Evolutionary conservation across 1,140 invertebrate genomes (phyloP), one percentile per base, ranked within the genome.

Genomic region (Holotrichia oblita): DNA sequence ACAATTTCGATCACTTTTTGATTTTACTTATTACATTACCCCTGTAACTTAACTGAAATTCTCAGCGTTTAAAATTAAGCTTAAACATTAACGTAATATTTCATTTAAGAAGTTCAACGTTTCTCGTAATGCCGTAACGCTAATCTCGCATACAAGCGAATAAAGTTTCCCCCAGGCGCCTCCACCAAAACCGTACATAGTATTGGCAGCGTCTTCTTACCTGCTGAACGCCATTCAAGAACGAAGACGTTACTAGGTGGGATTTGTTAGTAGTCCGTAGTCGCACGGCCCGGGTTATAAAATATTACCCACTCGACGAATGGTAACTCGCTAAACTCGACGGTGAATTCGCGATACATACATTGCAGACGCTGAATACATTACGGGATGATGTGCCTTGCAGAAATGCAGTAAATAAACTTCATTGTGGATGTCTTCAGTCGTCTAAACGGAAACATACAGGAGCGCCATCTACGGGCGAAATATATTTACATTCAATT

Each of bases 361-460:
- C 48, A 17, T 55, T n/a, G 48, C 17, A 55, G 48, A 55, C 24
- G 64, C 9, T 27, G 64, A 72, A 34, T 27, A 40, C 64, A 72
- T 34, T 40, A 40, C 9, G 64, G n/a, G 64, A 6, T 22, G 64
- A 72, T 72, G 14, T 14, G 17, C 14, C 48, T 34, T 14, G 14
- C 48, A n/a, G 17, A 17, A 55, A 14, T 55, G 48, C 48, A 55
- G 48, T 55, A 55, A 55, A 55, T 55, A 55, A 55, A 55, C 48
- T 55, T 55, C 12, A 6, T 17, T 17, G 48, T 17, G 14, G 48
- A n/a, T 6, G 14, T 34, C 27, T 34, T 34, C 27, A 34, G 27
- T 34, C 27, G 27, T 34, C 27, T 34, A 34, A 34, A 34, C 27
- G 27, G 27, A 34, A 34, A 4, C 27, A 4, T 34, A 34, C 27